Percentiles rank a stretch among this genome's conserved stretches.
These are phyloP conservation scores for Mohoua ochrocephala DNA, from an alignment of 2,113 vertebrate genomes.

Conservation along the genomic window DNA sequence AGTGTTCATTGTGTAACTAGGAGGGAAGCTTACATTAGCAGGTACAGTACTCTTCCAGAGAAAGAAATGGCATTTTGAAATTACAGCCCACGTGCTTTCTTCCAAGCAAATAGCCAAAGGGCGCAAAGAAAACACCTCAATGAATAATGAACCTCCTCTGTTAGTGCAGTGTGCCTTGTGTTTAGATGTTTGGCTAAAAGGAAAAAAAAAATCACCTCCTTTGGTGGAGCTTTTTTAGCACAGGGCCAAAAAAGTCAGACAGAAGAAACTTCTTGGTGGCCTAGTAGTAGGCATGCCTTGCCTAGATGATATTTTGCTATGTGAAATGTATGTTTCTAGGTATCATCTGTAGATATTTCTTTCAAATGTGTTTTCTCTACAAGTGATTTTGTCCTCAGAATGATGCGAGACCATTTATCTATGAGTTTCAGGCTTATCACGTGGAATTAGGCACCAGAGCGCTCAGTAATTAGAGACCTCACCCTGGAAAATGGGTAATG, in stretches of 20 bases:
- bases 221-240: not conserved
- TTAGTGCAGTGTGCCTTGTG: not conserved
- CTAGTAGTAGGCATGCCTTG: not conserved
- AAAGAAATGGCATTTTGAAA: not conserved
- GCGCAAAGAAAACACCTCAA: not conserved
- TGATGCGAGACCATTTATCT: conserved; percentile 7
- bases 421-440: conserved; percentile 52
- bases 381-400: conserved; percentile 14
- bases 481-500: conserved; percentile 71
- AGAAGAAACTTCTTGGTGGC: not conserved
- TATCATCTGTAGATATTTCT: not conserved
- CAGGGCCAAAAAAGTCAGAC: not conserved
- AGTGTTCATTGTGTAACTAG: not conserved
- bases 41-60: not conserved
- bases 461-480: conserved; percentile 71
- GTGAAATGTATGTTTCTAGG: not conserved
- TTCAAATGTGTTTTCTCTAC: not conserved
- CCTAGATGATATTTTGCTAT: not conserved
- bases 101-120: not conserved
- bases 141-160: not conserved
- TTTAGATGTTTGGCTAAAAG: not conserved
- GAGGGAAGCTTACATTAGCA: not conserved
- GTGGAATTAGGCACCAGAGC: conserved; percentile 65
- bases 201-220: not conserved
- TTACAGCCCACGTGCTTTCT: not conserved